phyloP scores from a whole-genome alignment of 2,113 vertebrate genomes.

The Lepisosteus oculatus region DNA sequence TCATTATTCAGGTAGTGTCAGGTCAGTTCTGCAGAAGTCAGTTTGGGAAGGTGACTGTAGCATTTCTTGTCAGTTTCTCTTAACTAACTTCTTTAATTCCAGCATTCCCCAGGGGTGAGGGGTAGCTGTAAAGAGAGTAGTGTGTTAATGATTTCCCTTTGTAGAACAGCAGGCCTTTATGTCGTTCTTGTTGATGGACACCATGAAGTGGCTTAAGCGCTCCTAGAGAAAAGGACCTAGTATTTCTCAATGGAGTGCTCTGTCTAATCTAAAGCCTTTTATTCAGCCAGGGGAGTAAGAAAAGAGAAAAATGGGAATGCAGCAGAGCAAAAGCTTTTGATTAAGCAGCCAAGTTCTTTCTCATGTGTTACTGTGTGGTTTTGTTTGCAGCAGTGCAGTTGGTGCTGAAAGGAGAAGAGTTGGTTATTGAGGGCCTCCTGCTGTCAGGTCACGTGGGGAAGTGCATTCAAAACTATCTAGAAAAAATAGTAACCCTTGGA shows the following conservation, averaged over 20 bases:
- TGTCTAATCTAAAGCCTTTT: not conserved
- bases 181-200: conserved; percentile 18
- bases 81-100: conserved; percentile 2
- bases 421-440: not conserved
- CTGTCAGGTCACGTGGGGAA: not conserved
- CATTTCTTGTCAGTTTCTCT: not conserved
- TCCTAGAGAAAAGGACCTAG: not conserved
- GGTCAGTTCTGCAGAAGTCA: not conserved
- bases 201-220: conserved; percentile 25
- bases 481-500: too few relatives aligned
- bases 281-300: conserved; percentile 2
- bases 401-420: not conserved
- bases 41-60: not conserved
- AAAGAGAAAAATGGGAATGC: conserved; percentile 6
- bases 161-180: not conserved
- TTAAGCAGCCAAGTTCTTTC: conserved; percentile 20
- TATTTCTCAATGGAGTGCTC: conserved; percentile 26
- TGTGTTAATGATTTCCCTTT: conserved; percentile 14
- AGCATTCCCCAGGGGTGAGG: not conserved
- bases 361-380: conserved; percentile 35
- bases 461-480: not conserved
- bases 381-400: not conserved
- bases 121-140: not conserved
- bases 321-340: conserved; percentile 18
- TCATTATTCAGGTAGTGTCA: too few relatives aligned